These are phyloP conservation scores for Geotrypetes seraphini DNA, from an alignment of 2,797 vertebrate genomes.

Conservation along the genomic window DNA sequence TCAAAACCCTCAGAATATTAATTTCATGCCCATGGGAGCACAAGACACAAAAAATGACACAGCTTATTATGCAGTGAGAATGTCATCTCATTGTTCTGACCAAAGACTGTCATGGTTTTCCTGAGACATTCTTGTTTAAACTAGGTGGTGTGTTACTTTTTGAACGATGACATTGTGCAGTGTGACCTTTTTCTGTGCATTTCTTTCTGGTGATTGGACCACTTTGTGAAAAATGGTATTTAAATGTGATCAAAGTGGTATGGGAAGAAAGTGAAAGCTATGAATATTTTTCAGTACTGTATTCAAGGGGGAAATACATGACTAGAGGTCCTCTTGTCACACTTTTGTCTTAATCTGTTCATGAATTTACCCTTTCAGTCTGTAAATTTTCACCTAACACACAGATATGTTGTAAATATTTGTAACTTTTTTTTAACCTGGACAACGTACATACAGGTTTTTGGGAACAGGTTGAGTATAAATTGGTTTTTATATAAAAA, in stretches of 20 bases:
- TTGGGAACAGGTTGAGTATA: constrained; percentile 59
- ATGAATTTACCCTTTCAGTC: constrained; percentile 40
- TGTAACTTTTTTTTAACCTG: constrained; percentile 52
- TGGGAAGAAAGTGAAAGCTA: constrained; percentile 9
- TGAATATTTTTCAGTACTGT: constrained; percentile 36
- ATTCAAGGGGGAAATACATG: constrained; percentile 23
- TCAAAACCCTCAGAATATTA: too few species aligned
- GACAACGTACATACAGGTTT: constrained; percentile 51
- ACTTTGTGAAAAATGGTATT: constrained; percentile 23
- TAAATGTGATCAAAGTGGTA: constrained; percentile 31
- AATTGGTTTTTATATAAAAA: constrained; percentile 65
- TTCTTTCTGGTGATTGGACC: constrained; percentile 20
- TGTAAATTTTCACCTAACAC: constrained; percentile 50
- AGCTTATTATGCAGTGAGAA: constrained; percentile 28
- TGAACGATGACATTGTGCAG: constrained; percentile 21
- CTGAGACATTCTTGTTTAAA: constrained; percentile 19
- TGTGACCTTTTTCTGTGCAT: constrained; percentile 33
- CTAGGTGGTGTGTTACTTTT: constrained; percentile 16
- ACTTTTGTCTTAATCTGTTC: constrained; percentile 31
- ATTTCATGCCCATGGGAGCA: constrained; percentile 20
- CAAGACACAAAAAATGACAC: constrained; percentile 20
- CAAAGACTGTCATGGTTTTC: constrained; percentile 48
- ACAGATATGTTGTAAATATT: constrained; percentile 67
- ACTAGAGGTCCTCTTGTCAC: constrained; percentile 25
- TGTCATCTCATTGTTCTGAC: constrained; percentile 45